phyloP scores from a whole-genome alignment of 2,888 invertebrate species.

The Acronicta aceris region DNA sequence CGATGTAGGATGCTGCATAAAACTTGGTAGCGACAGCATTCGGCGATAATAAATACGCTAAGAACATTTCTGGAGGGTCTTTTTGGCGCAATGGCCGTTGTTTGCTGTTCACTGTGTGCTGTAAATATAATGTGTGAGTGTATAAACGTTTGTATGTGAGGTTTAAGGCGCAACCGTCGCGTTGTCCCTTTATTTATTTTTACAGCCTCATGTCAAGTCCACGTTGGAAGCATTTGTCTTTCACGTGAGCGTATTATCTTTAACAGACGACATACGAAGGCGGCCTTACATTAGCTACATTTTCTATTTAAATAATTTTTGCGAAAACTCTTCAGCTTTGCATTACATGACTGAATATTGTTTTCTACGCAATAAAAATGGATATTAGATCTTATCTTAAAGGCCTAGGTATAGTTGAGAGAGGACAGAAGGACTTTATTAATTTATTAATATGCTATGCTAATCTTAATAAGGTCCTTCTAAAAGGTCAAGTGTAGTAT shows the following conservation, averaged over 20 bases:
- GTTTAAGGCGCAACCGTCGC: constrained; percentile 60
- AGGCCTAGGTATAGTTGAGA: no score
- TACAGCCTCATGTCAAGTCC: constrained; percentile 77
- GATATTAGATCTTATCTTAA: no score
- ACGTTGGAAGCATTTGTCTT: constrained; percentile 77
- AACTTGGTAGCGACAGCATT: constrained; percentile 19
- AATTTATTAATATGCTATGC: no score
- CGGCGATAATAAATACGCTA: constrained; percentile 34
- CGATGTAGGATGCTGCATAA: constrained; percentile 4
- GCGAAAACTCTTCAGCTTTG: constrained; percentile 3
- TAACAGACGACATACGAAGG: constrained; percentile 69
- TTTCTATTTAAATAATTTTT: constrained; percentile 62
- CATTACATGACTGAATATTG: background rate
- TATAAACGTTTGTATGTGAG: constrained; percentile 50
- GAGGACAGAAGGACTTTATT: no score
- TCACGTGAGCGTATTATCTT: constrained; percentile 73
- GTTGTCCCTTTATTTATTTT: constrained; percentile 77
- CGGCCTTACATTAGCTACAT: constrained; percentile 66
- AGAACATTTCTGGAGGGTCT: constrained; percentile 23
- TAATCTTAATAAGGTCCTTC: no score
- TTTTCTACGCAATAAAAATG: no score
- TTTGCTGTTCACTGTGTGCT: constrained; percentile 31
- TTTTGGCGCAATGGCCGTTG: constrained; percentile 32
- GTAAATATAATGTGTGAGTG: constrained; percentile 38
- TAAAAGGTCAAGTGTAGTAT: no score